Conservation (phyloP, 2,113 vertebrate species). For the Hypocryptadius cinnamomeus region DNA sequence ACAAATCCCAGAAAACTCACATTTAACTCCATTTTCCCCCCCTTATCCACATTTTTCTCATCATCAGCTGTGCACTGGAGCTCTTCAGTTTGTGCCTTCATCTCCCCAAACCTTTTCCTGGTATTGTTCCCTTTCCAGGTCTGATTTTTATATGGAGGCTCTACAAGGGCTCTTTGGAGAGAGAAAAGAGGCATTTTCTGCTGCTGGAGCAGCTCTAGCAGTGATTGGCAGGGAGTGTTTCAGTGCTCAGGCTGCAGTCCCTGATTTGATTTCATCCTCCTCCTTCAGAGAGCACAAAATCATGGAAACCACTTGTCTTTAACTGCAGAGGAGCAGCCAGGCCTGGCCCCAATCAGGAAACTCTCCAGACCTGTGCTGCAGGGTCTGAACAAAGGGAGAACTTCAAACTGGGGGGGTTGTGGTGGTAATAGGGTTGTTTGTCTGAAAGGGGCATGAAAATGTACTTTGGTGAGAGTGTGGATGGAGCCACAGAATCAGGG, state of each 20-base stretch:
- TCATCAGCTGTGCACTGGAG: not conserved
- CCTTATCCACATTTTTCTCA: not conserved
- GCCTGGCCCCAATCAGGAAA: not conserved
- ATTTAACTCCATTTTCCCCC: not conserved
- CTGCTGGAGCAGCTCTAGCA: not conserved
- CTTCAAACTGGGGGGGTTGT: not conserved
- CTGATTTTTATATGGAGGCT: not conserved
- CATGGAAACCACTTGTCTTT: not conserved
- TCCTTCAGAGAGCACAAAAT: slow-evolving; percentile 15
- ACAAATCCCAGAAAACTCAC: not conserved
- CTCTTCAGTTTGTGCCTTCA: not conserved
- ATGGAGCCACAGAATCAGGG: not conserved
- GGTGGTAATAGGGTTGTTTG: not conserved
- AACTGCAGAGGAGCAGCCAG: not conserved
- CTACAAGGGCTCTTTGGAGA: not conserved
- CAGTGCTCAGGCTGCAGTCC: not conserved
- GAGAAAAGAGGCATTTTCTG: not conserved
- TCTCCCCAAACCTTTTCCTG: not conserved
- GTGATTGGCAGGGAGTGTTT: not conserved
- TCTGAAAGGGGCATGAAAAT: not conserved
- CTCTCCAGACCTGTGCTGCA: not conserved
- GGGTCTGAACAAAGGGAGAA: not conserved
- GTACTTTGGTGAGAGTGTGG: not conserved
- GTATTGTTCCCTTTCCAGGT: not conserved
- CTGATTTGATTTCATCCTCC: slow-evolving; percentile 11